Evolutionary conservation across 2,797 vertebrate genomes (phyloP).

Genomic region (Falco peregrinus): DNA sequence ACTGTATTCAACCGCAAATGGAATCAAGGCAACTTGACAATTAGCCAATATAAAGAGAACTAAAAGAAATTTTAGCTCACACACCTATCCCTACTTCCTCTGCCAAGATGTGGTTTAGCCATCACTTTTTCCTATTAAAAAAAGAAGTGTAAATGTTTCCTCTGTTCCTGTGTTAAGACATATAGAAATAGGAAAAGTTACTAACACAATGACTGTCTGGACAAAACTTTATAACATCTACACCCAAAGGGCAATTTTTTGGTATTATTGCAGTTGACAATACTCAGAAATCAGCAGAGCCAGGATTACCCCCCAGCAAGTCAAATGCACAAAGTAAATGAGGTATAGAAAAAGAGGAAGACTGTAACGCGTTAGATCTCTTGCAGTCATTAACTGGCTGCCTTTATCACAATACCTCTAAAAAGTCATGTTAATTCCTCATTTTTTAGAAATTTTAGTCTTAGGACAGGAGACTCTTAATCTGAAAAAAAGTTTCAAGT

Average conservation of each 20-base stretch:
- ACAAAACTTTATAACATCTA: neutral
- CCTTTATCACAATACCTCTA: neutral
- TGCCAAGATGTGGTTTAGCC: conserved; percentile 51
- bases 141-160: conserved; percentile 27
- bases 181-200: conserved; percentile 8
- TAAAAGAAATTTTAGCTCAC: neutral
- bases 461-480: neutral
- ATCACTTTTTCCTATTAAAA: conserved; percentile 53
- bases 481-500: neutral
- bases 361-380: neutral
- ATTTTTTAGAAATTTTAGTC: neutral
- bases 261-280: neutral
- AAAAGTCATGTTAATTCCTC: neutral
- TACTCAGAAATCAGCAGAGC: neutral
- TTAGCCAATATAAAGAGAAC: conserved; percentile 33
- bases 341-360: neutral
- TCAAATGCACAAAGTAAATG: neutral
- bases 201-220: neutral
- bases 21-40: conserved; percentile 29
- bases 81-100: neutral
- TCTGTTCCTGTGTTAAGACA: conserved; percentile 26
- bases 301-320: neutral
- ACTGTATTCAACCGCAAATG: neutral
- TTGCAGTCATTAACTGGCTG: neutral
- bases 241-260: neutral